These are phyloP conservation scores for Spisula subtruncata DNA, from an alignment of 2,888 invertebrate species.

Conservation along the genomic window DNA sequence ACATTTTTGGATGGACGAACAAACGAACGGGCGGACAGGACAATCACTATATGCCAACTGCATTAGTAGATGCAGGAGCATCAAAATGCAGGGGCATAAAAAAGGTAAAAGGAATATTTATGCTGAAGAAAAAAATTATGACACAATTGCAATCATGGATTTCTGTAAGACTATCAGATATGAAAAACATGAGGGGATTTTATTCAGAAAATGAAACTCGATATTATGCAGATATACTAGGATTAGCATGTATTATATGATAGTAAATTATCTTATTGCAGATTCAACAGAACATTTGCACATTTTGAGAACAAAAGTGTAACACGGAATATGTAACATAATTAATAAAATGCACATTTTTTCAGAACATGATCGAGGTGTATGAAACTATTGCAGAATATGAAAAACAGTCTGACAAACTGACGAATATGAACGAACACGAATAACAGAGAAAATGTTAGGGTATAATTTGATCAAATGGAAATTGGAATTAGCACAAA, in stretches of 20 bases:
- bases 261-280: constrained; percentile 15
- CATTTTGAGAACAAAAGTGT: not conserved
- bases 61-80: too few species aligned
- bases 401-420: not conserved
- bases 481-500: not conserved
- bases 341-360: not conserved
- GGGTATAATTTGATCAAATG: not conserved
- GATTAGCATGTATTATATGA: not conserved
- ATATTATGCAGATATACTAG: not conserved
- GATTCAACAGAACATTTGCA: not conserved
- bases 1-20: too few species aligned
- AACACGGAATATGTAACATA: not conserved
- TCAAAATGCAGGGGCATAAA: too few species aligned
- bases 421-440: not conserved
- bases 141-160: constrained; percentile 14
- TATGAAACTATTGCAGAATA: not conserved
- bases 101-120: not conserved
- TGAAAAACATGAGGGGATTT: not conserved
- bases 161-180: not conserved
- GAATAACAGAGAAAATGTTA: not conserved
- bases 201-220: not conserved
- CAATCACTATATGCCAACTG: too few species aligned
- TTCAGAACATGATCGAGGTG: not conserved
- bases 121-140: not conserved
- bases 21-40: too few species aligned